Evolutionary conservation across 2,113 vertebrate species (phyloP).

Genomic region (Nyctibius bracteatus): DNA sequence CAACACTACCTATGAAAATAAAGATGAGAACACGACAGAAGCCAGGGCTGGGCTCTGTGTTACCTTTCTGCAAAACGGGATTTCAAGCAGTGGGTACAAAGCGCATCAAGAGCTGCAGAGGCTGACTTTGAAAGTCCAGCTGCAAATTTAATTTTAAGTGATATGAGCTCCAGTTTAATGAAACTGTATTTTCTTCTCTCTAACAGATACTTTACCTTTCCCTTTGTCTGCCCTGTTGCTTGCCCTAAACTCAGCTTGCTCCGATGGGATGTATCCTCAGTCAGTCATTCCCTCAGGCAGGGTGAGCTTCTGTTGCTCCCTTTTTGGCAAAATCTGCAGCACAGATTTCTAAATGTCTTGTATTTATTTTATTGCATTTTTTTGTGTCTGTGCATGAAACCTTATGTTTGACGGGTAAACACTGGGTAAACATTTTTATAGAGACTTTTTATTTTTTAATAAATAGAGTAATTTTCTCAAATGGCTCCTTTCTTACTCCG

Average conservation of each 20-base stretch:
- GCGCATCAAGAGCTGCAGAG: neutral
- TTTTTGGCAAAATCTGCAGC: constrained; percentile 58
- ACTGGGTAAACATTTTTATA: constrained; percentile 42
- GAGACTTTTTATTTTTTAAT: constrained; percentile 42
- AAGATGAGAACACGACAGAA: neutral
- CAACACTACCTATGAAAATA: neutral
- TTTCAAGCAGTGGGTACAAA: neutral
- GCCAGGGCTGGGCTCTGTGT: neutral
- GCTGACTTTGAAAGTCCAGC: constrained; percentile 15
- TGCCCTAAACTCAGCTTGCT: neutral
- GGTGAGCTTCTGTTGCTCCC: constrained; percentile 35
- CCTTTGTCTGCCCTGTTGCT: constrained; percentile 21
- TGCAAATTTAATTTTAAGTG: constrained; percentile 3
- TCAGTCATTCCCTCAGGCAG: constrained; percentile 35
- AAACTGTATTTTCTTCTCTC: constrained; percentile 5
- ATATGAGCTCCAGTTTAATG: neutral
- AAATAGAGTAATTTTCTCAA: constrained; percentile 25
- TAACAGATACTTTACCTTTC: neutral
- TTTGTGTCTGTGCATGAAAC: constrained; percentile 48
- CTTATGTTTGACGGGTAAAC: constrained; percentile 60
- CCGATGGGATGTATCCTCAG: neutral
- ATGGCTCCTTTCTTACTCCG: neutral
- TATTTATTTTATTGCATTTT: constrained; percentile 40
- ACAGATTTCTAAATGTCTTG: constrained; percentile 66
- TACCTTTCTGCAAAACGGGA: neutral